phyloP scores from a whole-genome alignment of 1,140 invertebrate species.

The Rhagoletis zephyria region DNA sequence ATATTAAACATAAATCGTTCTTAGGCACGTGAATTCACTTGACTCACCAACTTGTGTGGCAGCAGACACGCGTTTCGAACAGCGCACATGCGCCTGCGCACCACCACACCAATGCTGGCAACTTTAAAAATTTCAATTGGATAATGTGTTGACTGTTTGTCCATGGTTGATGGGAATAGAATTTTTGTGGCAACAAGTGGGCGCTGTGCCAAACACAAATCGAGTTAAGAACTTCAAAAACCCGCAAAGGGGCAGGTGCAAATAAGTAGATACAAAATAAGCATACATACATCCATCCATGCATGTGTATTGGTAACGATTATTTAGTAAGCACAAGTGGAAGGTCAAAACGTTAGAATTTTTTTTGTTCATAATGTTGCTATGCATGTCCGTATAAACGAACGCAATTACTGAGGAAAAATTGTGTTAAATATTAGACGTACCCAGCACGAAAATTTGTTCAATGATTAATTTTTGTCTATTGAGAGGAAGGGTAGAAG shows the following conservation, averaged over 20 bases:
- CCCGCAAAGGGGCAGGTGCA: neutral
- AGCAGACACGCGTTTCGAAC: constrained; percentile 13
- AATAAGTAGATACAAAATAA: neutral
- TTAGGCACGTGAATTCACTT: constrained; percentile 1
- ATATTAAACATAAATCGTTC: neutral
- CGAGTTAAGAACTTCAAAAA: neutral
- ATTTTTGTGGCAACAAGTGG: neutral
- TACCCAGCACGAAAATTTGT: too few species aligned
- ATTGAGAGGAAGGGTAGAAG: too few species aligned
- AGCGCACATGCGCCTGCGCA: neutral
- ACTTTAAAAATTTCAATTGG: neutral
- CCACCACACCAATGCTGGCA: neutral
- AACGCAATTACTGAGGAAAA: too few species aligned
- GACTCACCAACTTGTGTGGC: constrained; percentile 5
- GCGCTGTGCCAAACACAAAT: neutral
- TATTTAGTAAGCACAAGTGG: too few species aligned
- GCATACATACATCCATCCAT: too few species aligned
- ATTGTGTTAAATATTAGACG: too few species aligned
- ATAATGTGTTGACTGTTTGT: neutral
- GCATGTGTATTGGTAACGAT: too few species aligned
- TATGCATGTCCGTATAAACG: too few species aligned
- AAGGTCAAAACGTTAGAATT: too few species aligned
- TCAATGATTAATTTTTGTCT: too few species aligned
- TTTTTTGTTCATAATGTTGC: too few species aligned
- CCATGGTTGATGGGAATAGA: neutral